Evolutionary conservation across 2,113 vertebrate genomes (phyloP), one percentile per base, ranked within the genome.

Genomic region (Periophthalmodon schlosseri): DNA sequence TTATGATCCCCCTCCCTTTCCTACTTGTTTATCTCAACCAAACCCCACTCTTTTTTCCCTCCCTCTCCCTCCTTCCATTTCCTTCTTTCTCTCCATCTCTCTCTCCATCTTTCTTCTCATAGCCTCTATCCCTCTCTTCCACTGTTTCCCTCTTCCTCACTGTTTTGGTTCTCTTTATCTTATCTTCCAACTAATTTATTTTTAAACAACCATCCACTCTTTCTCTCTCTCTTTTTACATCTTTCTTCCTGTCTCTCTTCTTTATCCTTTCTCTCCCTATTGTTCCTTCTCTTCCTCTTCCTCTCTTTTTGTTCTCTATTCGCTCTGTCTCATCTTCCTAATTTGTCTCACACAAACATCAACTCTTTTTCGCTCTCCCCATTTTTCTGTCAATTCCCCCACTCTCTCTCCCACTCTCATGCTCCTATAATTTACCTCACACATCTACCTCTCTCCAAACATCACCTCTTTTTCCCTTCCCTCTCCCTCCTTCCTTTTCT

Each of bases 21-120:
- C n/a, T 20, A 67, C 46, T 57, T n/a, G 47, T 83, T 83, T 67
- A 68, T 84, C 81, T 77, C 61, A 47, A 65, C 50, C 39, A 7
- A 5, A 5, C 50, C 1, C 20, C 18, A 2, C n/a, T 14, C n/a
- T n/a, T n/a, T n/a, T n/a, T n/a, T n/a, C n/a, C n/a, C n/a, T 3
- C 28, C 28, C 3, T 3, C 28, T 28, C 28, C 28, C 28, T 28
- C 28, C 28, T 28, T 28, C 28, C 28, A 28, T 28, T 28, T 28
- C 28, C 28, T 3, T n/a, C 28, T 28, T 28, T 28, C 18, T 54
- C 16, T n/a, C 4, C 12, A 13, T 9, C 21, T 8, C 54, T 28
- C 20, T 23, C 0, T 9, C 9, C 54, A 10, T 11, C n/a, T 4
- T 9, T 21, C 54, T n/a, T 3, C 1, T 20, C 2, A 15, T 10